Evolutionary conservation across 2,797 vertebrate species (phyloP), one percentile per base, ranked within the genome.

Genomic region (Scyliorhinus canicula): DNA sequence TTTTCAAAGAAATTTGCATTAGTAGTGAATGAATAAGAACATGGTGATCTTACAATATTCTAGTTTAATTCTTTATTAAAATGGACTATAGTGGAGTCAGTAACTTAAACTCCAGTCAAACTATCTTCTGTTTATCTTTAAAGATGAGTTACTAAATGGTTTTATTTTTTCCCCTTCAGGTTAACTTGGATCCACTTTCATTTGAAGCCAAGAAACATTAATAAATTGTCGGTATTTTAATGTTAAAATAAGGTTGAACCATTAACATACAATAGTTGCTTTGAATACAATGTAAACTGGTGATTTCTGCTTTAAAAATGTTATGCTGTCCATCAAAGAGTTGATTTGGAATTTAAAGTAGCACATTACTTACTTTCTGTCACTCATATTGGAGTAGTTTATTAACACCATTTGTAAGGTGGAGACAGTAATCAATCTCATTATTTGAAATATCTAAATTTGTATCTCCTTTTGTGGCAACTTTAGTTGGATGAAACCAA

Each of bases 91-190:
- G 65, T 52, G 47, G 28, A 74, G 12, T 71, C 67, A 52, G 67
- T 35, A 74, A 71, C 28, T 94, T 40, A 35, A 91, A 91, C 19
- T 82, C 44, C 2, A 47, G 44, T 82, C 88, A 65, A 21, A 40
- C 16, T 40, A 40, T 65, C 26, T 65, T 63, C 14, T 63, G 9
- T 44, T 91, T 63, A 65, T 12, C 88, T 94, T 71, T 71, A 50
- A 94, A 94, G 5, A 21, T 93, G 47, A 52, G 6, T 47, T 71
- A 71, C 65, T 8, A 52, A 9, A 93, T 93, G 63, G 44, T 93
- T 90, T 90, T 91, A 65, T 91, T 94, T 94, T 47, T 71, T 69
- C 5, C 50, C 60, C 57, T 93, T 94, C 93, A 94, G 93, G 67
- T 69, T 52, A 14, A 50, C 65, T 71, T 52, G 19, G 9, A 93